A percentile compares a stretch with the other conserved stretches of the same genome.
phyloP scores from a whole-genome alignment of 2,888 invertebrate genomes.

The Desoria tigrina region DNA sequence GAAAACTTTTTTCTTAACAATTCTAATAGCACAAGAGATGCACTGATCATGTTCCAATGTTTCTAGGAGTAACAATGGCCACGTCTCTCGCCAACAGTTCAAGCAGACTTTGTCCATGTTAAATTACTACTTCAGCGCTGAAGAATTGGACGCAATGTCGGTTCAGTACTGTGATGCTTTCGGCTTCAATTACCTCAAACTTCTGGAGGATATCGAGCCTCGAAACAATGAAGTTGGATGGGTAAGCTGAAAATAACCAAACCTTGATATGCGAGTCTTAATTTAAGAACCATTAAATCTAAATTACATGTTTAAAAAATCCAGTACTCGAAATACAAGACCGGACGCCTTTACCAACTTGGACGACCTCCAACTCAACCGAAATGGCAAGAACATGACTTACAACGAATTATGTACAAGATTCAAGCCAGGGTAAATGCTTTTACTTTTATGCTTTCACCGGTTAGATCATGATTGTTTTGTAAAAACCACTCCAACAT shows the following conservation, averaged over 20 bases:
- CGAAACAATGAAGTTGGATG: constrained; percentile 55
- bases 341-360: constrained; percentile 49
- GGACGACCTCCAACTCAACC: constrained; percentile 44
- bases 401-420: constrained; percentile 52
- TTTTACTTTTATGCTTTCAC: neutral
- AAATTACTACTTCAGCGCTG: constrained; percentile 67
- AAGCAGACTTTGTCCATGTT: constrained; percentile 70
- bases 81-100: constrained; percentile 70
- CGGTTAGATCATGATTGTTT: neutral
- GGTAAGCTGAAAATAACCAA: constrained; percentile 38
- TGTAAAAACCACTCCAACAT: no score
- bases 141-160: constrained; percentile 70
- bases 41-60: neutral
- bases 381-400: constrained; percentile 51
- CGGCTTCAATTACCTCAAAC: constrained; percentile 73
- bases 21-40: no score
- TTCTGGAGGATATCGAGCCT: constrained; percentile 68
- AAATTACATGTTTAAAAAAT: constrained; percentile 6
- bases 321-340: constrained; percentile 45
- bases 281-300: neutral
- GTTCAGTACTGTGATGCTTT: constrained; percentile 71
- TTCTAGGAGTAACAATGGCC: constrained; percentile 68
- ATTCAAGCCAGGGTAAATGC: constrained; percentile 51
- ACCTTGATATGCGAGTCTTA: no score
- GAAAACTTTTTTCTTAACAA: neutral